Conservation (phyloP, 2,113 vertebrate genomes). For the Oncorhynchus clarkii region DNA sequence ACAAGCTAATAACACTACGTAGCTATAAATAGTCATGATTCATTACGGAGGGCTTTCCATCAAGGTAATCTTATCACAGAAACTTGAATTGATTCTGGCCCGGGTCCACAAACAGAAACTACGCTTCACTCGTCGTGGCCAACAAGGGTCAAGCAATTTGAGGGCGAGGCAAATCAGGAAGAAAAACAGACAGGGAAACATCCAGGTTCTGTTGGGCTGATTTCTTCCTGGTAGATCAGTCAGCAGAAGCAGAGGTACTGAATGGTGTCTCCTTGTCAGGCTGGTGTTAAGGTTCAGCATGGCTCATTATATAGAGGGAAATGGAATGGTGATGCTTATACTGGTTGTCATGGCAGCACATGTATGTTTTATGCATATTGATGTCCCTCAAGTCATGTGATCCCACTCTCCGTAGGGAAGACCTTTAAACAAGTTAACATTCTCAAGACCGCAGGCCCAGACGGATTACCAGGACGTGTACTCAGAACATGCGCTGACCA, state of each 20-base stretch:
- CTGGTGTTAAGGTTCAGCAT: background rate
- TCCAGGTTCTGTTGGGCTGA: background rate
- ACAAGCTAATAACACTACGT: background rate
- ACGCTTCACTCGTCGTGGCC: background rate
- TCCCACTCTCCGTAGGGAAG: too few species aligned
- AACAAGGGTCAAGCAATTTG: background rate
- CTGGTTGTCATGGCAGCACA: background rate
- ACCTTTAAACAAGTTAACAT: too few species aligned
- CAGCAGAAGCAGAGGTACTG: background rate
- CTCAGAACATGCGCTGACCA: too few species aligned
- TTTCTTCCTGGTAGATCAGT: background rate
- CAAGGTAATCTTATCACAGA: slow-evolving; percentile 33
- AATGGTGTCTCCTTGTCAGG: background rate
- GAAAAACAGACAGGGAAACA: background rate
- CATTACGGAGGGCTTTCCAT: slow-evolving; percentile 29
- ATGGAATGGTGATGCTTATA: background rate
- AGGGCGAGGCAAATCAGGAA: background rate
- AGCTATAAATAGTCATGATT: slow-evolving; percentile 32
- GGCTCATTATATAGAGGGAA: background rate
- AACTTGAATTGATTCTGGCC: background rate
- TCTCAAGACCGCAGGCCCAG: too few species aligned
- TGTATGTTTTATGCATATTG: background rate
- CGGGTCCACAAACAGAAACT: background rate
- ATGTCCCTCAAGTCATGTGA: too few species aligned
- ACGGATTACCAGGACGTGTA: too few species aligned